A percentile compares a stretch with the other conserved stretches of the same genome.
These are phyloP conservation scores for Nibea coibor DNA, from an alignment of 2,113 vertebrate genomes.

Conservation along the genomic window DNA sequence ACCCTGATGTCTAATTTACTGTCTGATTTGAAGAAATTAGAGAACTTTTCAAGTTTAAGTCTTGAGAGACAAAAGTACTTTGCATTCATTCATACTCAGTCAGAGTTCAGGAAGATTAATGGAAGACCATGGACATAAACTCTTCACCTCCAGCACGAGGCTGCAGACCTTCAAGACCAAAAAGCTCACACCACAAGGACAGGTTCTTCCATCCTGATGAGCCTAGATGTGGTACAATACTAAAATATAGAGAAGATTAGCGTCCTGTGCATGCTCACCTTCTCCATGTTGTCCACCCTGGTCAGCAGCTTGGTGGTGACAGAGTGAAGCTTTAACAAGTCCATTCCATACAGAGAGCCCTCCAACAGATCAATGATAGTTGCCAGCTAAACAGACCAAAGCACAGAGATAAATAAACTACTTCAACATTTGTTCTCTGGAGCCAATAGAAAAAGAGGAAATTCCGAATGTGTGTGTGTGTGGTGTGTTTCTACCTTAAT, in stretches of 20 bases:
- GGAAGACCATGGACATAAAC: neutral
- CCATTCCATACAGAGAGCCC: constrained; percentile 92
- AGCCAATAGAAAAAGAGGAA: neutral
- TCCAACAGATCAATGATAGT: constrained; percentile 92
- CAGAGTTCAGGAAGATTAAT: too few relatives aligned
- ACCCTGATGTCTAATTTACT: too few relatives aligned
- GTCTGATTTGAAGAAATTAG: too few relatives aligned
- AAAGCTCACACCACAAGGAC: neutral
- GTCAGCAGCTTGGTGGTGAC: constrained; percentile 92
- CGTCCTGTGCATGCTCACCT: constrained; percentile 82
- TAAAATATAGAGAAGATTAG: neutral
- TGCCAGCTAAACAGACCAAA: constrained; percentile 84
- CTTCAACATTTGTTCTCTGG: neutral
- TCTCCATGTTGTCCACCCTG: constrained; percentile 90
- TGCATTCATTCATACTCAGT: too few relatives aligned
- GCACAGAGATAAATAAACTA: neutral
- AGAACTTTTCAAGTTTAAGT: too few relatives aligned
- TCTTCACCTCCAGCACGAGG: neutral
- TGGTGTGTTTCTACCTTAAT: constrained; percentile 86
- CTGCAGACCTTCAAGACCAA: neutral
- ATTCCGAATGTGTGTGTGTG: too few relatives aligned
- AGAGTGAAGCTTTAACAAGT: constrained; percentile 92
- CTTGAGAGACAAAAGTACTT: too few relatives aligned
- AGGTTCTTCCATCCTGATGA: neutral
- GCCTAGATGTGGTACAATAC: neutral